These are phyloP conservation scores for Crematogaster levior DNA, from an alignment of 2,888 invertebrate species.

Conservation along the genomic window DNA sequence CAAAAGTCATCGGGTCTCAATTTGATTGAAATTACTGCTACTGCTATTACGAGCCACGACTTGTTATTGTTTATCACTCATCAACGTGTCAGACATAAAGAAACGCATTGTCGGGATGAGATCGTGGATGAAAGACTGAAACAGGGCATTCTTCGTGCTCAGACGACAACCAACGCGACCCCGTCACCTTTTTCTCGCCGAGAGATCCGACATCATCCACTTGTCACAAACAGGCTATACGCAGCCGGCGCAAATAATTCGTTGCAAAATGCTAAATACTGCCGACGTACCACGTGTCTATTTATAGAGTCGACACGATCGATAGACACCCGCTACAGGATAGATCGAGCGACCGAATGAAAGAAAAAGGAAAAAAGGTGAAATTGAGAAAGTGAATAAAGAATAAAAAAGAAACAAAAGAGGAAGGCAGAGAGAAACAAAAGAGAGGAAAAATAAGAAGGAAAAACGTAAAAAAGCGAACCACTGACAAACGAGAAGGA, in stretches of 20 bases:
- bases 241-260: conserved; percentile 68
- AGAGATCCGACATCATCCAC: conserved; percentile 34
- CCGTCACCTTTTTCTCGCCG: conserved; percentile 18
- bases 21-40: neutral
- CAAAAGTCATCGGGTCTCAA: neutral
- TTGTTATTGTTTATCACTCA: neutral
- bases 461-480: conserved; percentile 17
- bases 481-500: conserved; percentile 12
- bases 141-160: neutral
- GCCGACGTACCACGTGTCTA: conserved; percentile 74
- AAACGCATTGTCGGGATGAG: conserved; percentile 15
- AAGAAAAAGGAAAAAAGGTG: neutral
- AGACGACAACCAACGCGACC: neutral
- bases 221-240: conserved; percentile 48
- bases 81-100: conserved; percentile 16
- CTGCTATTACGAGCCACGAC: neutral
- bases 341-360: conserved; percentile 36
- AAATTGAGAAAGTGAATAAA: conserved; percentile 23
- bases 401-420: neutral
- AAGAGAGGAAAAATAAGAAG: no score
- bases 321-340: conserved; percentile 73
- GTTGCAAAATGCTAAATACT: conserved; percentile 80
- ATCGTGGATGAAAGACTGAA: conserved; percentile 2
- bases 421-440: neutral
- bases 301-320: conserved; percentile 79